phyloP scores from a whole-genome alignment of 1,140 invertebrate genomes.

The Micrasema minimum region DNA sequence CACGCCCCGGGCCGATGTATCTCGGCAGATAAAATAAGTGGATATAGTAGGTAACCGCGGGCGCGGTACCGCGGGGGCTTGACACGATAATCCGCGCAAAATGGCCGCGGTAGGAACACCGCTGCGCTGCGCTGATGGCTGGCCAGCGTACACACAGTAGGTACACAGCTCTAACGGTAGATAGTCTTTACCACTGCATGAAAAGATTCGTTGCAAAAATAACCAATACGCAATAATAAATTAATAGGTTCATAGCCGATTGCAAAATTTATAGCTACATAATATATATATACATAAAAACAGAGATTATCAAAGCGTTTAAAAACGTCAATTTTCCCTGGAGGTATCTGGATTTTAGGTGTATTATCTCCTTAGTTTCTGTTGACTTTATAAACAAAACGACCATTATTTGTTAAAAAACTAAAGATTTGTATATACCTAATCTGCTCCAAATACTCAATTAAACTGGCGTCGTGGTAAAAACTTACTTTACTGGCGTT shows the following conservation, averaged over 20 bases:
- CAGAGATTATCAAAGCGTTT: not conserved
- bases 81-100: slow-evolving; percentile 40
- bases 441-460: too few relatives aligned
- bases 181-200: not conserved
- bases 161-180: too few relatives aligned
- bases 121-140: slow-evolving; percentile 1
- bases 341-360: too few relatives aligned
- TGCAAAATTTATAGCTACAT: not conserved
- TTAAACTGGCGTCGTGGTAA: too few relatives aligned
- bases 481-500: too few relatives aligned
- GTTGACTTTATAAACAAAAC: too few relatives aligned
- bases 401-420: too few relatives aligned
- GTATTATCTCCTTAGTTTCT: too few relatives aligned
- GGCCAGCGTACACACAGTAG: too few relatives aligned
- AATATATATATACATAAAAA: not conserved
- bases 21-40: not conserved
- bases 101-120: slow-evolving; percentile 5
- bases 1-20: not conserved
- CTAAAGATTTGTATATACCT: too few relatives aligned
- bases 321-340: too few relatives aligned
- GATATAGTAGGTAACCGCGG: not conserved
- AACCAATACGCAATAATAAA: not conserved
- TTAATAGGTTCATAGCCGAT: not conserved
- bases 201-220: not conserved
- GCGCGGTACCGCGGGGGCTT: not conserved